Evolutionary conservation across 2,113 vertebrate genomes (phyloP).

Genomic region (Pycnonotus jocosus): DNA sequence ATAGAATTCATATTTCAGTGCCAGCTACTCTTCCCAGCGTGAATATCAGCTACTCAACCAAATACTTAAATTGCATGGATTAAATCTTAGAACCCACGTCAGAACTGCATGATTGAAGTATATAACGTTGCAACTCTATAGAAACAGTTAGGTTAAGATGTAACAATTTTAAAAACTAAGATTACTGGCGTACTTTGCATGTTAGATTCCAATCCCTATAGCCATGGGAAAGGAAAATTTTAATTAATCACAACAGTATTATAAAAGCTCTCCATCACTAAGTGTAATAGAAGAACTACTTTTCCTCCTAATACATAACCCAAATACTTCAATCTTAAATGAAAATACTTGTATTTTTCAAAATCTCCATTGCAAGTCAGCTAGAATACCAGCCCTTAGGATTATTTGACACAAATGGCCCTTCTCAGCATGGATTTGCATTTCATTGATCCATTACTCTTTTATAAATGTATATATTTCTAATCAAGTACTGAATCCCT

Average conservation of each 20-base stretch:
- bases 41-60: background rate
- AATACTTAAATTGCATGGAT: background rate
- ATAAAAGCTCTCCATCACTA: background rate
- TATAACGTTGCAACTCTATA: background rate
- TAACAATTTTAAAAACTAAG: background rate
- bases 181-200: background rate
- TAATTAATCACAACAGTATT: background rate
- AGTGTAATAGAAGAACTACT: background rate
- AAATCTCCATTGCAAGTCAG: background rate
- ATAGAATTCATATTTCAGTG: background rate
- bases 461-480: background rate
- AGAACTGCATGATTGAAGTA: background rate
- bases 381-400: background rate
- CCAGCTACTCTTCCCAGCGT: background rate
- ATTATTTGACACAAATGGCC: background rate
- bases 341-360: background rate
- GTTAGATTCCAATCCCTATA: background rate
- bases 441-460: background rate
- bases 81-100: background rate
- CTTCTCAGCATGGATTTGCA: background rate
- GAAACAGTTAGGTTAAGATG: background rate
- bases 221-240: fast-evolving
- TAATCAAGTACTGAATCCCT: background rate
- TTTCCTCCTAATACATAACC: background rate
- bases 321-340: background rate